Base-by-base conservation (phyloP, 2,113 vertebrate genomes). In the Holacanthus passer region DNA sequence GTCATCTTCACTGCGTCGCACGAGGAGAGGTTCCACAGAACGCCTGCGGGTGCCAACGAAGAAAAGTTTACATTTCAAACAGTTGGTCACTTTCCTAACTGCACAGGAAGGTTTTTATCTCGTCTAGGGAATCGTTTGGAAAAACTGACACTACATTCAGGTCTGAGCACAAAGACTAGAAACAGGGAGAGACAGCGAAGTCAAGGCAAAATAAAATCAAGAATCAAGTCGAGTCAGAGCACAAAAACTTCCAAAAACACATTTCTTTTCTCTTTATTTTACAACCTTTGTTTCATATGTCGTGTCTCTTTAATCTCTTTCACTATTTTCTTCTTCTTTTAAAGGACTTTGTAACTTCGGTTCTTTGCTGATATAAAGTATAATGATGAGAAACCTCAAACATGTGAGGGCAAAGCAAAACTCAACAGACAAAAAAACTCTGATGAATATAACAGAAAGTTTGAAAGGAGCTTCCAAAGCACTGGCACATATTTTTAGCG, bases 1-100 rank as follows among this genome's bases (percentile, higher is more conserved):
- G 98, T 98, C 98, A 99, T 99, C 94, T 99, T 99, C 56, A 98
- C 98, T 0, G 97, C 96, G 75, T 99, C 98, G 6, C 98, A 99
- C 0, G 98, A 99, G 1, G 98, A 99, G 69, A 99, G 93, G 94
- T 99, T 99, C 98, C 98, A 99, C 79, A 99, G 95, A 79, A 99
- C 98, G 17, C 98, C 98, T 99, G 65, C 0, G 1, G 29, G 62
- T 5, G 24, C 16, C n/a, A n/a, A n/a, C n/a, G n/a, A 45, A 52
- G 13, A 14, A 20, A 19, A 2, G 41, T 45, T 58, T 3, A 29
- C 3, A 37, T 7, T 37, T 37, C 35, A 37, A 7, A 37, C 16
- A 19, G 1, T 55, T 27, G 24, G 6, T 3, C 7, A 29, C 12
- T 12, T 29, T n/a, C 1, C 22, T 41, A 17, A 16, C 62, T 43